Evolutionary conservation across 1,140 invertebrate genomes (phyloP), one percentile per base, ranked within the genome.

Genomic region (Colletes gigas): DNA sequence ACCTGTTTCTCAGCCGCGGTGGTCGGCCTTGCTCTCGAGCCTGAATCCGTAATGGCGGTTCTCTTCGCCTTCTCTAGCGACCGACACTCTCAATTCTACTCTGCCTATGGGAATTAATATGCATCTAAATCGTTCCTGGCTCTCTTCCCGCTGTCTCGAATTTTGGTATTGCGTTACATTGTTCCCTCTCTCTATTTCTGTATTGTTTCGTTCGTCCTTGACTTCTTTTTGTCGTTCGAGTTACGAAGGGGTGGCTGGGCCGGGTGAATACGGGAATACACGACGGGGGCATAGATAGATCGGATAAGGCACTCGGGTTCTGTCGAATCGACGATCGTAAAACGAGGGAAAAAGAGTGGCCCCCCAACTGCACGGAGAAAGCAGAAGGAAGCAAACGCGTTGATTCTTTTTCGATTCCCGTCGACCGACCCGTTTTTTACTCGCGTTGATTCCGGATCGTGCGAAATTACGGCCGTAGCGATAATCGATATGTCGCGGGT

Each of bases 291-390:
- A 69, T 44, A 65, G 60, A 77, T 72, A 85, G 72, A 68, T 81
- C 69, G 85, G 84, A 83, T 92, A 92, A 92, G 91, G 91, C 91
- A 92, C 91, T 91, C 91, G 88, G 88, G 88, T 88, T 78, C 76
- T 69, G 78, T 89, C 86, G 66, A 89, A 89, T 83, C 83, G 82
- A 83, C 77, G 69, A 72, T 88, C 57, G 65, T 84, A 59, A 78
- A 68, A 74, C 78, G 50, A 55, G 47, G 70, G 19, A 75, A 72
- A 54, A 72, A 54, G n/a, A 62, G 15, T 47, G 73, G 30, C 21
- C 60, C 60, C 30, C 30, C 66, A 21, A 65, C 14, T 15, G 83
- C 83, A 81, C 83, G 83, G 82, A 85, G 83, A 81, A 85, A 77
- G 82, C 57, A 19, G 17, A 50, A 69, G 8, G 9, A 19, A n/a